A percentile compares a stretch with the other conserved stretches of the same genome.
phyloP scores from a whole-genome alignment of 1,140 invertebrate genomes.

The Asobara japonica region DNA sequence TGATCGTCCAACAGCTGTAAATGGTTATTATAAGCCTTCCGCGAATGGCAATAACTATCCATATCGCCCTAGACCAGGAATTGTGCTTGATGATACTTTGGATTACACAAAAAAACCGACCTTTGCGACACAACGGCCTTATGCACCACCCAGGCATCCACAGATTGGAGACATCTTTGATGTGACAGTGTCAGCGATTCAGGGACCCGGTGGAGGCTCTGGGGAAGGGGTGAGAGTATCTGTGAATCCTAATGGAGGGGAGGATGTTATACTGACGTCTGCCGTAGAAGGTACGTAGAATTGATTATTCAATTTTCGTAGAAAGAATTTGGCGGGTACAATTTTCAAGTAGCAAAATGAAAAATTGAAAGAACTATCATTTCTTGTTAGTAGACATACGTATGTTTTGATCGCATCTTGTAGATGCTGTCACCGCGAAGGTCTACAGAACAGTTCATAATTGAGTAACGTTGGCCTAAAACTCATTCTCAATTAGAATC shows the following conservation, averaged over 20 bases:
- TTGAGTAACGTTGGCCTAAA: too few species aligned
- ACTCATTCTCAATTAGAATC: too few species aligned
- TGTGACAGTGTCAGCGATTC: constrained; percentile 86
- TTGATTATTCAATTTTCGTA: background rate
- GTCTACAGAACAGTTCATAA: too few species aligned
- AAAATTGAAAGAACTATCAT: too few species aligned
- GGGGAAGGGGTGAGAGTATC: constrained; percentile 59
- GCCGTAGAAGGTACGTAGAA: constrained; percentile 70
- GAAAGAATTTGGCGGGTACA: too few species aligned
- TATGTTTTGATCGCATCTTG: too few species aligned
- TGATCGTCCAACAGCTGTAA: constrained; percentile 34
- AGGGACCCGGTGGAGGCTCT: constrained; percentile 75
- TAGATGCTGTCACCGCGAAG: too few species aligned
- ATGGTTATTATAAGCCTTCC: constrained; percentile 36
- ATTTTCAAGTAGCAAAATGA: too few species aligned
- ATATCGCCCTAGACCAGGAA: constrained; percentile 81
- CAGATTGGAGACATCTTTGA: constrained; percentile 83
- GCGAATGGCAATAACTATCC: constrained; percentile 46
- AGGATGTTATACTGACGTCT: constrained; percentile 80
- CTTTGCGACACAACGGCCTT: constrained; percentile 61
- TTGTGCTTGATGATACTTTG: constrained; percentile 80
- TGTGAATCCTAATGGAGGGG: constrained; percentile 49
- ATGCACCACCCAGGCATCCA: constrained; percentile 59
- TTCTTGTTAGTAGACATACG: too few species aligned
- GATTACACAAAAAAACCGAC: constrained; percentile 59